Evolutionary conservation across 2,113 vertebrate species (phyloP), one percentile per base, ranked within the genome.

Genomic region (Colossoma macropomum): DNA sequence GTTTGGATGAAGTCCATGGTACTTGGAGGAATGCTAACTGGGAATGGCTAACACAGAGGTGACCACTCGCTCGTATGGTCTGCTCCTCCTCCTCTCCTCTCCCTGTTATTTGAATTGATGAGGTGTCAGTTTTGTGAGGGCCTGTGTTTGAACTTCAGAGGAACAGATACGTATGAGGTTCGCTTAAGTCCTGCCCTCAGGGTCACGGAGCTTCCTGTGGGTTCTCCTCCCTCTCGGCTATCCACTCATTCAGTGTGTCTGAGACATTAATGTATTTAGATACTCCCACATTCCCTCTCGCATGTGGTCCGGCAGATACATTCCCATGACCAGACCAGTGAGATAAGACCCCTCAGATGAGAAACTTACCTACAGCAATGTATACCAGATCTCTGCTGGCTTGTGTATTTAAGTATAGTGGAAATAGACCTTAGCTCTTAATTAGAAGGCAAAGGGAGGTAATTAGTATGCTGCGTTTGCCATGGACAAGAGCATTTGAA

Each of bases 401-500:
- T 80, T 79, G 7, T 30, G 80, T 78, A 85, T 85, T 74, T 21
- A 19, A 84, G 59, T 38, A 71, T 65, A 82, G 71, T 60, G 79
- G 73, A 82, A 72, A 74, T 85, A 27, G 50, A 50, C 28, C 23
- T 41, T 50, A 70, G 21, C 68, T 78, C 85, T 80, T 89, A 88
- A 90, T 90, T 86, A 79, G 65, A 84, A 83, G 19, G 74, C 80
- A n/a, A 27, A 65, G 19, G 34, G 69, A 77, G 41, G 63, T 90
- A 85, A 89, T 91, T 83, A 90, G 85, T 60, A 77, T 84, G 77
- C 34, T 62, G 73, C 34, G 76, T 63, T 87, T 63, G 70, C 59
- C 21, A 13, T 70, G 23, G 60, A 82, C 80, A 73, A 48, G 73
- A 71, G 63, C 48, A 27, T 54, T 72, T 70, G 27, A 69, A 81